These are phyloP conservation scores for Florisuga fusca DNA, from an alignment of 2,797 vertebrate genomes.

Conservation along the genomic window DNA sequence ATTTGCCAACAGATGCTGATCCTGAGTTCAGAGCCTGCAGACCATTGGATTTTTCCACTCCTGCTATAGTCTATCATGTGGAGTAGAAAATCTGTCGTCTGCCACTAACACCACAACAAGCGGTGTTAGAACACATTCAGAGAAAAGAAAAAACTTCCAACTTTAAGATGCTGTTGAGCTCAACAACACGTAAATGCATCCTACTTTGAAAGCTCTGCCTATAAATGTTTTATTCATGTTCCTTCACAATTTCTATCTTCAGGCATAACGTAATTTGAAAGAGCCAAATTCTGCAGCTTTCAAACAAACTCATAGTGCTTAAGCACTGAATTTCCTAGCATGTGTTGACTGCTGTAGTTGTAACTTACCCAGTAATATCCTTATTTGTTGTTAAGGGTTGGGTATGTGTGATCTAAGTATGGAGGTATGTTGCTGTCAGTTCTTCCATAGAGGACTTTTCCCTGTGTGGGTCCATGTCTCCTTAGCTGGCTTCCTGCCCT, in stretches of 20 bases:
- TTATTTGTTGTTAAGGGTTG: background rate
- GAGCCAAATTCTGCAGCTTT: background rate
- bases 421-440: background rate
- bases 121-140: background rate
- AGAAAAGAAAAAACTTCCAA: background rate
- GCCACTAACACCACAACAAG: background rate
- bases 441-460: background rate
- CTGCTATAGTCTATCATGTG: background rate
- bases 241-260: background rate
- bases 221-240: background rate
- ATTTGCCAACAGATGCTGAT: background rate
- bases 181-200: background rate
- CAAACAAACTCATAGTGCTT: background rate
- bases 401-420: background rate
- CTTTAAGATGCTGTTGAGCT: background rate
- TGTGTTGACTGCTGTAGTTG: background rate
- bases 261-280: background rate
- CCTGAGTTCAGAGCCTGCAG: background rate
- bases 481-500: background rate
- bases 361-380: background rate
- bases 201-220: background rate
- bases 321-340: background rate
- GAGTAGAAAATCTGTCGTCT: background rate
- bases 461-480: rapidly evolving
- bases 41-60: background rate